These are phyloP conservation scores for Frankliniella intonsa DNA, from an alignment of 2,888 invertebrate species.

Conservation along the genomic window DNA sequence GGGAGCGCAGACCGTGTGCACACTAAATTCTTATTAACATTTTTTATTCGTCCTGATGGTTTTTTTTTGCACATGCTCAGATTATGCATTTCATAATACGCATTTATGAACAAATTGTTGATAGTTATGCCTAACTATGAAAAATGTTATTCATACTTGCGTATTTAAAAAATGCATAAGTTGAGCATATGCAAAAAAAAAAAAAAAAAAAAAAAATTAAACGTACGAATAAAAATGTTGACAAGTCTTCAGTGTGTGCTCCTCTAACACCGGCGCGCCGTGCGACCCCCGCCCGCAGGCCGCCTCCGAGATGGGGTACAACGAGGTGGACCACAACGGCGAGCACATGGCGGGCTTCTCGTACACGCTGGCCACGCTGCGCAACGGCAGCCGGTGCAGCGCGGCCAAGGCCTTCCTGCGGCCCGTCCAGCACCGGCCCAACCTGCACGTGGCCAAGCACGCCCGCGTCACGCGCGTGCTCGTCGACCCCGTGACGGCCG, in stretches of 20 bases:
- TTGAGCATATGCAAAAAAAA: too few relatives aligned
- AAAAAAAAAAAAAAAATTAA: too few relatives aligned
- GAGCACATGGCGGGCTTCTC: conserved; percentile 44
- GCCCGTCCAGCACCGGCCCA: conserved; percentile 43
- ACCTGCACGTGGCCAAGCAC: conserved; percentile 45
- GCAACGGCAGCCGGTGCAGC: conserved; percentile 41
- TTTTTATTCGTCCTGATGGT: too few relatives aligned
- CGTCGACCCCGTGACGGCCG: conserved; percentile 58
- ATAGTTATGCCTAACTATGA: too few relatives aligned
- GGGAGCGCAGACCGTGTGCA: background rate
- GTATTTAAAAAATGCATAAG: too few relatives aligned
- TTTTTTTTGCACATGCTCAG: too few relatives aligned
- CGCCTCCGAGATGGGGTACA: conserved; percentile 44
- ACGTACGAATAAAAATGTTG: too few relatives aligned
- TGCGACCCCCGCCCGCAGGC: conserved; percentile 32
- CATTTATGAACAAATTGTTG: too few relatives aligned
- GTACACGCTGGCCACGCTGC: conserved; percentile 43
- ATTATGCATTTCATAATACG: too few relatives aligned
- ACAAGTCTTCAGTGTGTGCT: too few relatives aligned
- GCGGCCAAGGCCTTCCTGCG: conserved; percentile 46
- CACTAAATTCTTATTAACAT: too few relatives aligned
- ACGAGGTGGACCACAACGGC: conserved; percentile 43
- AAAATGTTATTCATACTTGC: too few relatives aligned
- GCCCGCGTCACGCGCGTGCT: conserved; percentile 60
- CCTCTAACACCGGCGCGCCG: background rate